phyloP scores from a whole-genome alignment of 1,140 invertebrate genomes.

The Lepidurus apus region DNA sequence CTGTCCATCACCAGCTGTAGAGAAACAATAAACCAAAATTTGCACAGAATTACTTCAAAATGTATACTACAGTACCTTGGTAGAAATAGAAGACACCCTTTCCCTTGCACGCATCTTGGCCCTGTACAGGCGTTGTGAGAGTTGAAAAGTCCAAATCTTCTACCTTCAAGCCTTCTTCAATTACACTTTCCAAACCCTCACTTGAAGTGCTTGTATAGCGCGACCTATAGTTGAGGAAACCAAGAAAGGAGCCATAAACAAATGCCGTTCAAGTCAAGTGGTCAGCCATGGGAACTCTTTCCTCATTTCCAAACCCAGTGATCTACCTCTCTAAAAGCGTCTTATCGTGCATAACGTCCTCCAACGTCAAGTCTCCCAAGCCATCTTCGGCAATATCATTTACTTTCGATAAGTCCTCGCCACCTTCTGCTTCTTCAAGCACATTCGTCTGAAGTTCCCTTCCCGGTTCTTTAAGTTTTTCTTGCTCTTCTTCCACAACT shows the following conservation, averaged over 20 bases:
- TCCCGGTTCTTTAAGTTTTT: background rate
- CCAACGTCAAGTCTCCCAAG: conserved; percentile 9
- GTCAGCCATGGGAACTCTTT: background rate
- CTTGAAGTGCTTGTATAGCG: conserved; percentile 23
- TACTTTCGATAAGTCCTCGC: background rate
- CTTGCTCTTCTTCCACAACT: background rate
- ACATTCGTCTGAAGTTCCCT: background rate
- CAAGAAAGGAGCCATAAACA: background rate
- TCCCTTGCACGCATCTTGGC: conserved; percentile 49
- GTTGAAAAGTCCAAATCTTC: conserved; percentile 29
- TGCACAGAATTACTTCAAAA: background rate
- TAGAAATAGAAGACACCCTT: conserved; percentile 68
- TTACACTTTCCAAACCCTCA: background rate
- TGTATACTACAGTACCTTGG: conserved; percentile 58
- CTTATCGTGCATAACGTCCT: conserved; percentile 4
- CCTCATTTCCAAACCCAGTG: background rate
- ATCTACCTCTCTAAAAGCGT: background rate
- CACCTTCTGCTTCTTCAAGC: background rate
- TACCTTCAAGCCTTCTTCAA: conserved; percentile 18
- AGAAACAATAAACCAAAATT: conserved; percentile 36
- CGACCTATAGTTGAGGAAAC: background rate
- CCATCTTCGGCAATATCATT: conserved; percentile 23
- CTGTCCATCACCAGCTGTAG: conserved; percentile 76
- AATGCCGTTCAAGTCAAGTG: conserved; percentile 20
- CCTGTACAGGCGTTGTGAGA: background rate